Conservation (phyloP, 1,140 invertebrate genomes). For the Polyergus mexicanus region DNA sequence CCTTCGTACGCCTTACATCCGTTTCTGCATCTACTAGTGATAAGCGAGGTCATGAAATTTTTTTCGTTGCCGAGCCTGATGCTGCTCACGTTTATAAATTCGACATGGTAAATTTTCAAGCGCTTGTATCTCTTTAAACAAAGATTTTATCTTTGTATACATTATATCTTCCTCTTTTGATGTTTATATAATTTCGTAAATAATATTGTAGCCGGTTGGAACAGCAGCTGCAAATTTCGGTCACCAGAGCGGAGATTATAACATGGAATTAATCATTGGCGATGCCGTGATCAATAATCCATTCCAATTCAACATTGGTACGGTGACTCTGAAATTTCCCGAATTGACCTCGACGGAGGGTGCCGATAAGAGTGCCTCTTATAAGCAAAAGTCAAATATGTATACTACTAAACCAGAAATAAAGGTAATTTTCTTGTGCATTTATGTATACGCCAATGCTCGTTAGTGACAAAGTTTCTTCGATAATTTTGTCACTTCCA, state of each 20-base stretch:
- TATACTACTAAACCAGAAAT: slow-evolving; percentile 94
- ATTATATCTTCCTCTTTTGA: background rate
- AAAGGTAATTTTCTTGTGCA: slow-evolving; percentile 85
- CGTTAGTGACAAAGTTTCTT: slow-evolving; percentile 80
- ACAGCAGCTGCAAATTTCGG: slow-evolving; percentile 93
- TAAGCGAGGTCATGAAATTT: slow-evolving; percentile 92
- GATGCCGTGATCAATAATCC: slow-evolving; percentile 97
- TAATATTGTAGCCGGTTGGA: slow-evolving; percentile 91
- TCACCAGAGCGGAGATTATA: slow-evolving; percentile 92
- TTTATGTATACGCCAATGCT: slow-evolving; percentile 78
- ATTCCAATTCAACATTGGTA: slow-evolving; percentile 94
- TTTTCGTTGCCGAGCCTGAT: slow-evolving; percentile 97
- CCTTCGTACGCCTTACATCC: slow-evolving; percentile 93
- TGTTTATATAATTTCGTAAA: slow-evolving; percentile 31
- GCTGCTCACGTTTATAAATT: slow-evolving; percentile 94
- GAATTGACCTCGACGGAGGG: slow-evolving; percentile 80
- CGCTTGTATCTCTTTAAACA: background rate
- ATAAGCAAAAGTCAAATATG: slow-evolving; percentile 81
- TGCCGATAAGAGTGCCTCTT: slow-evolving; percentile 80
- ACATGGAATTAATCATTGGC: slow-evolving; percentile 95
- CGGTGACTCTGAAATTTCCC: slow-evolving; percentile 92
- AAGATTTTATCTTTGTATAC: background rate
- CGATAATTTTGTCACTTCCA: slow-evolving; percentile 80
- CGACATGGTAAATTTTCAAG: slow-evolving; percentile 90
- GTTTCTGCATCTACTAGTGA: slow-evolving; percentile 81